These are phyloP conservation scores for Orestias chungarensis DNA, from an alignment of 2,797 vertebrate genomes.

Conservation along the genomic window DNA sequence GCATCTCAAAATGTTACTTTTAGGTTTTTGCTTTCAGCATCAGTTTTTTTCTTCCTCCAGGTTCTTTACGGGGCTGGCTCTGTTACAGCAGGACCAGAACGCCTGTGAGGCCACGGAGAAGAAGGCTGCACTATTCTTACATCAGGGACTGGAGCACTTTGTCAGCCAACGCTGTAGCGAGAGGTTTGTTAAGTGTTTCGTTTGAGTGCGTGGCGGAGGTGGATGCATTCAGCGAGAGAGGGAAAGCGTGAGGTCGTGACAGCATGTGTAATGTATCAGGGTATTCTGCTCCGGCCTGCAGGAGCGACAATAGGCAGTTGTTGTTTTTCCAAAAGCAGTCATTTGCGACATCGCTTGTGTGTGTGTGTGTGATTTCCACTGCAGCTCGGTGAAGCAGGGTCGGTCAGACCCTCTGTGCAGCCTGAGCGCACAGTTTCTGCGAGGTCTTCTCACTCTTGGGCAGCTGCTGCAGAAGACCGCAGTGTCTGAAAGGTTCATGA, in stretches of 20 bases:
- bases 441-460: slow-evolving; percentile 72
- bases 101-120: slow-evolving; percentile 51
- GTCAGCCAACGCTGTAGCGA: slow-evolving; percentile 63
- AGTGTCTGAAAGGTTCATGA: slow-evolving; percentile 48
- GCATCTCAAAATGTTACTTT: not conserved
- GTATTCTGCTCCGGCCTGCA: slow-evolving; percentile 31
- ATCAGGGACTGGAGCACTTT: slow-evolving; percentile 78
- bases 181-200: slow-evolving; percentile 47
- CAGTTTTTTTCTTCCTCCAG: slow-evolving; percentile 42
- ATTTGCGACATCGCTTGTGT: not conserved
- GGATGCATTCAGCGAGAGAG: slow-evolving; percentile 33
- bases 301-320: not conserved
- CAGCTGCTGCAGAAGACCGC: slow-evolving; percentile 58
- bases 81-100: slow-evolving; percentile 68
- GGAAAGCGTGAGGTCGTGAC: slow-evolving; percentile 35
- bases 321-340: not conserved
- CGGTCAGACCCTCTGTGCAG: slow-evolving; percentile 62
- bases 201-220: slow-evolving; percentile 31
- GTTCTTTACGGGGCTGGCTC: slow-evolving; percentile 75
- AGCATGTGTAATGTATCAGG: slow-evolving; percentile 28
- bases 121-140: slow-evolving; percentile 71
- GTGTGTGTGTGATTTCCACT: not conserved
- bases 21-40: slow-evolving; percentile 8
- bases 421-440: slow-evolving; percentile 68
- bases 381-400: slow-evolving; percentile 54